Evolutionary conservation across 1,140 invertebrate genomes (phyloP).

Genomic region (Pygmarrhopalites habei): DNA sequence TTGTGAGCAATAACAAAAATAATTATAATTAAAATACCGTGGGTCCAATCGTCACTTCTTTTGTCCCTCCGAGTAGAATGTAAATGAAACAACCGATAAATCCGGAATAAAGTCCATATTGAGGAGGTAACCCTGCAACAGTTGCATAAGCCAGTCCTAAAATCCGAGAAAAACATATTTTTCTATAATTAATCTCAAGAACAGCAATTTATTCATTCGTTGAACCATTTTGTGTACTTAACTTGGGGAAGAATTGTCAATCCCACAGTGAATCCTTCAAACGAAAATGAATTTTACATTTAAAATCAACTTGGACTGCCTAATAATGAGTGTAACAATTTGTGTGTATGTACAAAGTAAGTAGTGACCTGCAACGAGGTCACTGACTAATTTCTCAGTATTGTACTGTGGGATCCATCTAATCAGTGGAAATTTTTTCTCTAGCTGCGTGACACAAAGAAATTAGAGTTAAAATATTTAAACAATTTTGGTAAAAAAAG

Average conservation of each 20-base stretch:
- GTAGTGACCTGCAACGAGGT: slow-evolving; percentile 49
- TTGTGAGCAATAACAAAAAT: neutral
- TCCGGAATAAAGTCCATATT: slow-evolving; percentile 82
- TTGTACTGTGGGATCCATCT: slow-evolving; percentile 43
- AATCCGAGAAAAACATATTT: too few species aligned
- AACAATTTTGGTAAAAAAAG: too few species aligned
- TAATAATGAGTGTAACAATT: too few species aligned
- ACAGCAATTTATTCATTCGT: too few species aligned
- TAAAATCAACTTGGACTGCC: too few species aligned
- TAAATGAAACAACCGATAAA: slow-evolving; percentile 88
- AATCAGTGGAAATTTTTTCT: slow-evolving; percentile 41
- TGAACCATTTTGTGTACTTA: too few species aligned
- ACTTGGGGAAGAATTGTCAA: too few species aligned
- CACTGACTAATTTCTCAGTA: slow-evolving; percentile 43
- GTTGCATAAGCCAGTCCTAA: slow-evolving; percentile 61
- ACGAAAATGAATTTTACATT: too few species aligned
- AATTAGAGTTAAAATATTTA: neutral
- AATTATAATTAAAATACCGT: neutral
- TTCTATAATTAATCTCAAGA: too few species aligned
- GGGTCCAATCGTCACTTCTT: slow-evolving; percentile 70
- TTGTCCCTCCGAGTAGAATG: slow-evolving; percentile 80
- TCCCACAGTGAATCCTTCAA: too few species aligned
- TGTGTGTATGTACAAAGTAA: too few species aligned
- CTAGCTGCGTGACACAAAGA: slow-evolving; percentile 19
- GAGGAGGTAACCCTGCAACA: slow-evolving; percentile 67